Base-by-base conservation (phyloP, 2,888 invertebrate genomes). In the Meiosimyza platycephala region DNA sequence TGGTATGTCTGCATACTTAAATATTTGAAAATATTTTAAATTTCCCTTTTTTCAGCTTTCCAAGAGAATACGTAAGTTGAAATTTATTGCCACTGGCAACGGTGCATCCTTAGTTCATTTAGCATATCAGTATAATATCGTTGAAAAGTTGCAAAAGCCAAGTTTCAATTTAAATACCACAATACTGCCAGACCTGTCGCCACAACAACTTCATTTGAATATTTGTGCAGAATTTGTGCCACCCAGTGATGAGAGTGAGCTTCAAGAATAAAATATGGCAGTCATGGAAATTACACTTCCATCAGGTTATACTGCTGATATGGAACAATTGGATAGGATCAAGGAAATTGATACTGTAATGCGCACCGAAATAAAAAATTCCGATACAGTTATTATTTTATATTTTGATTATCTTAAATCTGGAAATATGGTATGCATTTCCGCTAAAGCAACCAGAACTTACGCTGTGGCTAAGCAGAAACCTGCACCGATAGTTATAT, bases 261-360 rank as follows among this genome's bases (percentile, higher is more conserved):
- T 89, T 18, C 90, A 91, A 80, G 90, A 91, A 66, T 92, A 93
- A 75, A 97, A 97, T 78, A 93, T 97, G 92, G 94, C 95, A 13
- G 93, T 97, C 0, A 93, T 97, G 90, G 96, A 96, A 82, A 93
- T 97, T 0, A 92, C 92, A 75, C 89, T 98, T 73, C 96, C 97
- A 0, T 96, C 96, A 1, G 97, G 98, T n/a, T 98, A 94, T 84
- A 91, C 94, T 0, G 94, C 95, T 0, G 95, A 96, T 79, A 88
- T 91, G 77, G 92, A 93, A 80, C 93, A 92, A 0, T 88, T 95
- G 47, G 93, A 92, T 6, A 90, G 90, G 78, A 86, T 92, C 59
- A 77, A 80, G 64, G 72, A 77, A n/a, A 88, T 89, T 77, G 90
- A 90, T 80, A 83, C 80, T 63, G 85, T 87, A 2, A 86, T 85